phyloP scores from a whole-genome alignment of 2,797 vertebrate genomes.

The Anguilla megastoma region DNA sequence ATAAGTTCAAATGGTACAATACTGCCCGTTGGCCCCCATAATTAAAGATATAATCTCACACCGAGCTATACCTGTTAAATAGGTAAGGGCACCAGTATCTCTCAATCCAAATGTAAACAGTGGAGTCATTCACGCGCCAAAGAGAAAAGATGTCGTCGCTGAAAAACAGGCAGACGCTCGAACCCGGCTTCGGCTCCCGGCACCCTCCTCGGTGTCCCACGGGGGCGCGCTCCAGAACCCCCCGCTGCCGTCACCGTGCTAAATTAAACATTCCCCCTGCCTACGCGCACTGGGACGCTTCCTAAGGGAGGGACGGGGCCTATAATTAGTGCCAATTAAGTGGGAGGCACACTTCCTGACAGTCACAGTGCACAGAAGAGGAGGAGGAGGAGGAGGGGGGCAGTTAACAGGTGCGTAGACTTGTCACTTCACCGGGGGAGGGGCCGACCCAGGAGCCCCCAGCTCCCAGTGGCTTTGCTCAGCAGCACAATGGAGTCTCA shows the following conservation, averaged over 20 bases:
- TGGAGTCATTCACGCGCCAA: not conserved
- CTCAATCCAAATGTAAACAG: not conserved
- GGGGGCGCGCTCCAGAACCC: not conserved
- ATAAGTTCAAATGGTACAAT: not conserved
- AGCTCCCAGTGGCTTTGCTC: not conserved
- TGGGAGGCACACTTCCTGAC: constrained; percentile 18
- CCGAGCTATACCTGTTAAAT: not conserved
- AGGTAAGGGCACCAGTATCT: not conserved
- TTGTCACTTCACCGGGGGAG: not conserved
- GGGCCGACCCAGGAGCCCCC: not conserved
- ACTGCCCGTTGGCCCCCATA: not conserved
- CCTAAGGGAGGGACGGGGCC: constrained; percentile 1
- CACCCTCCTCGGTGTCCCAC: not conserved
- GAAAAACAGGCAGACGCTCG: not conserved
- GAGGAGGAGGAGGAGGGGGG: not conserved
- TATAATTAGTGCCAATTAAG: constrained; percentile 32
- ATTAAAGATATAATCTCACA: not conserved
- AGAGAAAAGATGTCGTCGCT: not conserved
- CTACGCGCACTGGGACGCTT: constrained; percentile 21
- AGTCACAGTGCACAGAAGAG: not conserved
- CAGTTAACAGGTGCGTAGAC: not conserved
- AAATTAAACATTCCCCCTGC: constrained; percentile 21
- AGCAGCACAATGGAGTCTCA: not conserved
- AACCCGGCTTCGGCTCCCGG: not conserved
- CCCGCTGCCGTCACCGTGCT: not conserved